These are phyloP conservation scores for Drosophila pachea DNA, from an alignment of 1,140 invertebrate genomes.

Conservation along the genomic window DNA sequence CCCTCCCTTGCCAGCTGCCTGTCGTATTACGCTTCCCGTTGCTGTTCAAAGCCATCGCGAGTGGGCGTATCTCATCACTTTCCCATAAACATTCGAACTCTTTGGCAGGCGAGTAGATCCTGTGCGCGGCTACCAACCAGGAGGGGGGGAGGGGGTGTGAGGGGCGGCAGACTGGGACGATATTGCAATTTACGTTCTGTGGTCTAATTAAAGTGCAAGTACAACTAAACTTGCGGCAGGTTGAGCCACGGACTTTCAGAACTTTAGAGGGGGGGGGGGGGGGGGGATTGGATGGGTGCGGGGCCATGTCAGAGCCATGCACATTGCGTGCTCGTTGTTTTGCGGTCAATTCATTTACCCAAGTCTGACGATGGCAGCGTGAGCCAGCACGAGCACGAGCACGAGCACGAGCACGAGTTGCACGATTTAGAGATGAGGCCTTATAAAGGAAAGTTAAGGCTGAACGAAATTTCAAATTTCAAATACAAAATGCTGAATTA, in stretches of 20 bases:
- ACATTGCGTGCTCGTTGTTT: slow-evolving; percentile 61
- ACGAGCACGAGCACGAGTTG: slow-evolving; percentile 1
- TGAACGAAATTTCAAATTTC: too few species aligned
- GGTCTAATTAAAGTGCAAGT: slow-evolving; percentile 76
- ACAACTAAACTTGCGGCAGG: slow-evolving; percentile 68
- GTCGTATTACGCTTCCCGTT: too few species aligned
- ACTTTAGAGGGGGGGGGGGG: background rate
- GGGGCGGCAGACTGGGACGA: slow-evolving; percentile 36
- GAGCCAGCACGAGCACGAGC: slow-evolving; percentile 1
- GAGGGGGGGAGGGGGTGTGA: background rate
- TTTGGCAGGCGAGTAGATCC: slow-evolving; percentile 1
- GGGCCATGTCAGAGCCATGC: slow-evolving; percentile 29
- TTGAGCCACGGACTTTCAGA: slow-evolving; percentile 25
- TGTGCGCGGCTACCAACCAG: too few species aligned
- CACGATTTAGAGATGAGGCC: too few species aligned
- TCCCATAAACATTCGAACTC: slow-evolving; percentile 63
- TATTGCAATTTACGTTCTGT: slow-evolving; percentile 77
- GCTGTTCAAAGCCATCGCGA: slow-evolving; percentile 8
- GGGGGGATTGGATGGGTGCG: too few species aligned
- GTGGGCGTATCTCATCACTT: slow-evolving; percentile 70
- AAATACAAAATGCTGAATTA: too few species aligned
- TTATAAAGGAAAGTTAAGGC: too few species aligned
- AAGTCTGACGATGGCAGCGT: slow-evolving; percentile 1
- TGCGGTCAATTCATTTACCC: slow-evolving; percentile 63
- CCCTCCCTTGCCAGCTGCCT: background rate